Conservation (phyloP, 1,140 invertebrate genomes). For the Plectrocnemia conspersa region DNA sequence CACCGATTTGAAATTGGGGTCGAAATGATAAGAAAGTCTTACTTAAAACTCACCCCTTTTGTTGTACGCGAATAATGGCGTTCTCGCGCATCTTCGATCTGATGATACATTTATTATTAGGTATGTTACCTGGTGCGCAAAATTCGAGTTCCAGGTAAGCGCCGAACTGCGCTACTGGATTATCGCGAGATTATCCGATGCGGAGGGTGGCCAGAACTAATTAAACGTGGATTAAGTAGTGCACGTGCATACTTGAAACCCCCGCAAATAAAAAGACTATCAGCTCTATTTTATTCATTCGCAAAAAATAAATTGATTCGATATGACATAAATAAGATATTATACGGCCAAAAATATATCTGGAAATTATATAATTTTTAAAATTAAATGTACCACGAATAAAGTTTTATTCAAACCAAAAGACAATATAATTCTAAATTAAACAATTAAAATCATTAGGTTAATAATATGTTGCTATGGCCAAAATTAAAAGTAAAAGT, state of each 20-base stretch:
- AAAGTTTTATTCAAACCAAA: neutral
- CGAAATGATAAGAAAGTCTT: neutral
- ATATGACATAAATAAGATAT: neutral
- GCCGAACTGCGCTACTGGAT: constrained; percentile 2
- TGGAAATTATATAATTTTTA: neutral
- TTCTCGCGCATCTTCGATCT: neutral
- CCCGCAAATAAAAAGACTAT: too few relatives aligned
- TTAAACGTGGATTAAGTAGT: constrained; percentile 17
- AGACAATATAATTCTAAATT: too few relatives aligned
- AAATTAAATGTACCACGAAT: neutral
- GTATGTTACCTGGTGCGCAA: neutral
- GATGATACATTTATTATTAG: neutral
- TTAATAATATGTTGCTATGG: too few relatives aligned
- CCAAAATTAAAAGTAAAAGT: too few relatives aligned
- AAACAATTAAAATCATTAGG: too few relatives aligned
- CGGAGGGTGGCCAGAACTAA: constrained; percentile 7
- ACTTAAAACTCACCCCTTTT: neutral
- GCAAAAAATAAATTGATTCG: too few relatives aligned
- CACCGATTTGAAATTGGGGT: neutral
- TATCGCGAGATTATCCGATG: constrained; percentile 8
- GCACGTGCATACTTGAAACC: too few relatives aligned
- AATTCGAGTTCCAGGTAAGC: neutral
- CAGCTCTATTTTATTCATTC: neutral
- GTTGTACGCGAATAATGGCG: neutral
- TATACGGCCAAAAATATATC: neutral